A percentile compares a stretch with the other conserved stretches of the same genome.
These are phyloP conservation scores for Zeuzera pyrina DNA, from an alignment of 2,888 invertebrate genomes.

Conservation along the genomic window DNA sequence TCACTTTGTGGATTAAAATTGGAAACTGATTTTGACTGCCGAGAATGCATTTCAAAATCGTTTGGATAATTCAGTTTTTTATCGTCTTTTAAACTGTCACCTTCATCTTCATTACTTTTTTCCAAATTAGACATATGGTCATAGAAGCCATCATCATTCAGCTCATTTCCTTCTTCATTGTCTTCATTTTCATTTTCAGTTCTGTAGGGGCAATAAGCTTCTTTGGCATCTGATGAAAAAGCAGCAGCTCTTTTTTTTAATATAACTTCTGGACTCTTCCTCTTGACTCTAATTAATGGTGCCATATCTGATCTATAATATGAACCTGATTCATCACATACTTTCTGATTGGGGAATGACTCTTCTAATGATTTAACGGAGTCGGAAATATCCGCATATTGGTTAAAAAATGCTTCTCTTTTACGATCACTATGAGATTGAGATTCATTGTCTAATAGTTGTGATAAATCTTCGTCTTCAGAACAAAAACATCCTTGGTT, in stretches of 20 bases:
- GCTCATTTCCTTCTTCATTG: slow-evolving; percentile 63
- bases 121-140: slow-evolving; percentile 46
- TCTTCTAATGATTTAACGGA: slow-evolving; percentile 54
- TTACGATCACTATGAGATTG: slow-evolving; percentile 30
- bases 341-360: slow-evolving; percentile 48
- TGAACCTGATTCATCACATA: slow-evolving; percentile 31
- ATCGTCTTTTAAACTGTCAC: slow-evolving; percentile 21
- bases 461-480: slow-evolving; percentile 33
- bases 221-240: slow-evolving; percentile 40
- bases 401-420: slow-evolving; percentile 31
- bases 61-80: slow-evolving; percentile 12
- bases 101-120: slow-evolving; percentile 18
- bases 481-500: slow-evolving; percentile 12
- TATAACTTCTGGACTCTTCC: slow-evolving; percentile 33
- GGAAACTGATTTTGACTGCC: no score
- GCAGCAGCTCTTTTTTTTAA: slow-evolving; percentile 41
- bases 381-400: slow-evolving; percentile 28
- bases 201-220: slow-evolving; percentile 45
- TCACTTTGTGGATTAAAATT: no score
- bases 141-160: slow-evolving; percentile 63
- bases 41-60: no score
- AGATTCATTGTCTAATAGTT: slow-evolving; percentile 30
- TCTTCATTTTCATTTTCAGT: slow-evolving; percentile 57
- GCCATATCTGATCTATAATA: slow-evolving; percentile 31
- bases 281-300: slow-evolving; percentile 55